These are phyloP conservation scores for Sitta europaea DNA, from an alignment of 2,113 vertebrate species.

Conservation along the genomic window DNA sequence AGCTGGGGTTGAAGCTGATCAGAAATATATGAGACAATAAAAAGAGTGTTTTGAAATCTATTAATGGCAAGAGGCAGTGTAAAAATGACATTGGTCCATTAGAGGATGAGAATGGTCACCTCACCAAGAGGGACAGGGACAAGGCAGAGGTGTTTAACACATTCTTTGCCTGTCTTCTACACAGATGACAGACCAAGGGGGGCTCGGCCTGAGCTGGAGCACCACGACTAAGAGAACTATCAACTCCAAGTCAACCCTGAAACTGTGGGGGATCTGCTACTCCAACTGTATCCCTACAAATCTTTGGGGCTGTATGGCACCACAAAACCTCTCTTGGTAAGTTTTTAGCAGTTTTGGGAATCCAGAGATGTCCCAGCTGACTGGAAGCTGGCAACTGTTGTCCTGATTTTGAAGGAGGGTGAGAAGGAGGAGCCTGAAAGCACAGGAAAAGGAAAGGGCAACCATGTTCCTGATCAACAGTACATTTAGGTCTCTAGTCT, in stretches of 20 bases:
- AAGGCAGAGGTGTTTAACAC: background rate
- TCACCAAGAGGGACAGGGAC: background rate
- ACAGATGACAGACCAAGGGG: background rate
- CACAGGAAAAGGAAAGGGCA: background rate
- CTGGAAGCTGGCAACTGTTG: fast-evolving
- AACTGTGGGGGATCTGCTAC: background rate
- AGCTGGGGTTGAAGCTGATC: background rate
- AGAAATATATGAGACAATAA: background rate
- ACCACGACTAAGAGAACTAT: background rate
- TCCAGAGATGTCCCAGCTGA: background rate
- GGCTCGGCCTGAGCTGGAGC: background rate
- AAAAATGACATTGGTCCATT: fast-evolving
- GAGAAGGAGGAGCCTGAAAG: background rate
- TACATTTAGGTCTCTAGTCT: background rate
- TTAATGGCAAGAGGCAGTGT: background rate
- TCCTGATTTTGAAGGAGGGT: fast-evolving
- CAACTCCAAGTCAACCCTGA: background rate
- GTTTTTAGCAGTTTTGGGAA: fast-evolving
- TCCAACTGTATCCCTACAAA: background rate
- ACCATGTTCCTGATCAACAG: fast-evolving
- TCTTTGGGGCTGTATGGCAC: background rate
- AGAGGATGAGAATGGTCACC: background rate
- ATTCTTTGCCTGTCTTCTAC: background rate
- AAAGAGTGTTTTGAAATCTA: background rate
- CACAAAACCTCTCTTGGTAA: background rate